Evolutionary conservation across 2,888 invertebrate species (phyloP).

Genomic region (Germaria angustata): DNA sequence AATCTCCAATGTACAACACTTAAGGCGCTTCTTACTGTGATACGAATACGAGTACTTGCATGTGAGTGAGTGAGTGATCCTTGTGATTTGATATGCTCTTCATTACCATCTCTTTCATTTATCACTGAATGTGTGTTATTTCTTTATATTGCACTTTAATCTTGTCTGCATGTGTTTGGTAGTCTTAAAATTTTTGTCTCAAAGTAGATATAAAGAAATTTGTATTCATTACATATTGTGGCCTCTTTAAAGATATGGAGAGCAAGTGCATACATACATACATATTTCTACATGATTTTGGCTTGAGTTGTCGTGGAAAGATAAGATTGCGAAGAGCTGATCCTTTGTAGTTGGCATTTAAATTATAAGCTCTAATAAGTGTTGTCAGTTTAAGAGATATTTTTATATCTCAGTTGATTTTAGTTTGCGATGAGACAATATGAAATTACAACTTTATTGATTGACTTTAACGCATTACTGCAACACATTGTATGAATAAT

Average conservation of each 20-base stretch:
- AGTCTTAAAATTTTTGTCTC: constrained; percentile 5
- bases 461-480: not conserved
- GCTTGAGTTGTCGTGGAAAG: constrained; percentile 11
- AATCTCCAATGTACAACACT: constrained; percentile 59
- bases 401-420: not conserved
- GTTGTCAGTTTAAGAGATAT: constrained; percentile 50
- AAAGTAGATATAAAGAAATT: constrained; percentile 19
- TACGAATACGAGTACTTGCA: too few species aligned
- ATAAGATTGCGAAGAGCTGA: constrained; percentile 51
- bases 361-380: constrained; percentile 46
- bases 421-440: constrained; percentile 1
- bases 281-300: constrained; percentile 54
- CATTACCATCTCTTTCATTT: constrained; percentile 1
- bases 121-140: constrained; percentile 31
- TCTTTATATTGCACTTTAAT: constrained; percentile 25
- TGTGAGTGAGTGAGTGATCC: constrained; percentile 40
- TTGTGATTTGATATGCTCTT: constrained; percentile 36
- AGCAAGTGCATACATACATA: too few species aligned
- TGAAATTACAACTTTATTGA: not conserved
- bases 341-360: constrained; percentile 11
- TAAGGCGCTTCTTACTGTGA: constrained; percentile 60
- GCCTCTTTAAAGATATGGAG: constrained; percentile 28
- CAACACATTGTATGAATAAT: not conserved
- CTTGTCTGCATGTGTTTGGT: constrained; percentile 31
- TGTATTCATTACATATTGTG: constrained; percentile 38